Percentiles rank a stretch among this genome's conserved stretches.
Evolutionary conservation across 2,888 invertebrate species (phyloP).

Genomic region (Idaea biselata): DNA sequence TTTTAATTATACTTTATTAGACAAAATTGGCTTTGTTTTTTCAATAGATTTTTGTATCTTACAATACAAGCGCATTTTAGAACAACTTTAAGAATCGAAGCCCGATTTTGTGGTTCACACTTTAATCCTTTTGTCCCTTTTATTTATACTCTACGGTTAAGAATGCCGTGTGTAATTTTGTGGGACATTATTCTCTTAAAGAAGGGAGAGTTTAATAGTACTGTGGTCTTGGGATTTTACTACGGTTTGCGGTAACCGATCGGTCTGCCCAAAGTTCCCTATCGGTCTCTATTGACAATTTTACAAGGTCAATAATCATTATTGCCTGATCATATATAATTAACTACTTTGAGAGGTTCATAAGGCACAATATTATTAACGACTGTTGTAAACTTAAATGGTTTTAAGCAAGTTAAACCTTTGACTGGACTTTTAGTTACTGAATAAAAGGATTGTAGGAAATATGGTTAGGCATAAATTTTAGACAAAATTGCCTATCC

Average conservation of each 20-base stretch:
- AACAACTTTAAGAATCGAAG: neutral
- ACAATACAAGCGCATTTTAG: neutral
- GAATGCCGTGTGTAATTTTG: neutral
- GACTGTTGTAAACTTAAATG: constrained; percentile 14
- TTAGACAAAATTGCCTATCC: too few species aligned
- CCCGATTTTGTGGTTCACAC: neutral
- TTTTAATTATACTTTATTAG: constrained; percentile 76
- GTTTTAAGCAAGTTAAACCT: constrained; percentile 21
- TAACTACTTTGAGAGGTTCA: constrained; percentile 64
- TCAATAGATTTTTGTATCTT: constrained; percentile 27
- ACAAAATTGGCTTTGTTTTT: constrained; percentile 74
- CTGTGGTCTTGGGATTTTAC: constrained; percentile 42
- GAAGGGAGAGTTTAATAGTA: neutral
- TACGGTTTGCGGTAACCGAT: constrained; percentile 45
- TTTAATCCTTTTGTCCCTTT: neutral
- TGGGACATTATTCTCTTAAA: neutral
- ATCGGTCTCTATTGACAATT: constrained; percentile 76
- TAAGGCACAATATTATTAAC: constrained; percentile 27
- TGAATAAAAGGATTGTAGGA: neutral
- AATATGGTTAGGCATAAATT: neutral
- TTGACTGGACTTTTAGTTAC: constrained; percentile 1
- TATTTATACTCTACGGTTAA: neutral
- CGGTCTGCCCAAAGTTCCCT: constrained; percentile 57
- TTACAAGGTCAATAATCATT: constrained; percentile 77
- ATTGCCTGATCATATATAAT: constrained; percentile 72